Evolutionary conservation across 2,888 invertebrate genomes (phyloP), one percentile per base, ranked within the genome.

Genomic region (Scaeva pyrastri): DNA sequence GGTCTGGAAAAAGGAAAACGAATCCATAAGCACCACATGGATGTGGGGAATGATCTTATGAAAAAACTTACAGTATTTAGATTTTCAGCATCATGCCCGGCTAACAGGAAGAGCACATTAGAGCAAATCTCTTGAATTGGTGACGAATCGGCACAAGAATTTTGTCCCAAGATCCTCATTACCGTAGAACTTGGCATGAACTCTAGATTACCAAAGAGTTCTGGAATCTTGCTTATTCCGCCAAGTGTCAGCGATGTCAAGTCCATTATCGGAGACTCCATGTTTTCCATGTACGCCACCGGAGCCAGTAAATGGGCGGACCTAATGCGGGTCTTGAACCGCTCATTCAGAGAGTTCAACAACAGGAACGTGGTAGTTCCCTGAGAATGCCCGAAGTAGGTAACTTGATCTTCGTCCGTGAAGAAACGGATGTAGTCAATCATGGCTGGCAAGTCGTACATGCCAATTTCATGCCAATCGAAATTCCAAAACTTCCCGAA

Each of bases 221-320:
- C 91, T 5, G 92, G 90, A 14, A 91, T 83, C 72, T 91, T 91
- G 60, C 91, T 91, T 5, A 90, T 89, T 0, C 90, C 91, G 11
- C 92, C 92, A 84, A 91, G 72, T 3, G 91, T 87, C 3, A 95
- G 95, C 0, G 96, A 95, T 8, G 97, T 90, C 58, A 95, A 93
- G 83, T 94, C 93, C 45, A 92, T 90, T 73, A 97, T 71, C 0
- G 96, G 90, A 19, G 91, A 90, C 39, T 90, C 90, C 0, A 90
- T 90, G 62, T 91, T 89, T 71, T 90, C 91, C 45, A 92, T 91
- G 73, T 90, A 92, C 19, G 91, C 91, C 12, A 92, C 91, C 0
- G 92, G 92, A 0, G 91, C 92, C 77, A 92, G 45, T 14, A 92
- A 84, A 1, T 91, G 91, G 36, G 91, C 91, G 0, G 90, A 90